Evolutionary conservation across 2,113 vertebrate species (phyloP).

Genomic region (Rhynchomys soricoides): DNA sequence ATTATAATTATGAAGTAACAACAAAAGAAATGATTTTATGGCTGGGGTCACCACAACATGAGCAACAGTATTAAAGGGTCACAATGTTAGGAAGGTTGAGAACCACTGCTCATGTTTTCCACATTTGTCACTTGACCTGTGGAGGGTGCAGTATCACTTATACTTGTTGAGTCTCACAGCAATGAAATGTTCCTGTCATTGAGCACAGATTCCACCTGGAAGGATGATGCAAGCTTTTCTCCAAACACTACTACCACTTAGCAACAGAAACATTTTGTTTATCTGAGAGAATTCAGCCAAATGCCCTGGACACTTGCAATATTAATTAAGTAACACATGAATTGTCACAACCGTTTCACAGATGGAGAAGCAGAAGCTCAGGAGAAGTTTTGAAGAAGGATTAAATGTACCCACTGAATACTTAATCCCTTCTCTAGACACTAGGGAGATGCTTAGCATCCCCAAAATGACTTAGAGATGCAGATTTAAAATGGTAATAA

Average conservation of each 20-base stretch:
- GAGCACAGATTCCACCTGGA: background rate
- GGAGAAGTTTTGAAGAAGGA: background rate
- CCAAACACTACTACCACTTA: background rate
- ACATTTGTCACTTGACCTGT: no score
- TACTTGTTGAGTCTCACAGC: background rate
- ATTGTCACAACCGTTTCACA: conserved; percentile 16
- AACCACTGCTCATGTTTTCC: background rate
- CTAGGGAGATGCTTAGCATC: background rate
- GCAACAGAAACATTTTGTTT: background rate
- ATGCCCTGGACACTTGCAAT: background rate
- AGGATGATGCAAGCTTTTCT: background rate
- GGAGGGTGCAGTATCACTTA: background rate
- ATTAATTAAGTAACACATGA: background rate
- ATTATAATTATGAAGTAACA: background rate
- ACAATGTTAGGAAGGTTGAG: background rate
- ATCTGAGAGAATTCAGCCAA: background rate
- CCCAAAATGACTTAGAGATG: background rate
- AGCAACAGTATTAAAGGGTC: background rate
- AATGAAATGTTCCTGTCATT: background rate
- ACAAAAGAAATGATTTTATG: background rate
- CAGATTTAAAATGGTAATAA: background rate
- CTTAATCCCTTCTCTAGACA: background rate
- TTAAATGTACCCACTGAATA: background rate
- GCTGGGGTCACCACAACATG: no score
- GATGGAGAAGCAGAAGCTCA: background rate